Conservation (phyloP, 1,140 invertebrate species). For the Physella acuta region DNA sequence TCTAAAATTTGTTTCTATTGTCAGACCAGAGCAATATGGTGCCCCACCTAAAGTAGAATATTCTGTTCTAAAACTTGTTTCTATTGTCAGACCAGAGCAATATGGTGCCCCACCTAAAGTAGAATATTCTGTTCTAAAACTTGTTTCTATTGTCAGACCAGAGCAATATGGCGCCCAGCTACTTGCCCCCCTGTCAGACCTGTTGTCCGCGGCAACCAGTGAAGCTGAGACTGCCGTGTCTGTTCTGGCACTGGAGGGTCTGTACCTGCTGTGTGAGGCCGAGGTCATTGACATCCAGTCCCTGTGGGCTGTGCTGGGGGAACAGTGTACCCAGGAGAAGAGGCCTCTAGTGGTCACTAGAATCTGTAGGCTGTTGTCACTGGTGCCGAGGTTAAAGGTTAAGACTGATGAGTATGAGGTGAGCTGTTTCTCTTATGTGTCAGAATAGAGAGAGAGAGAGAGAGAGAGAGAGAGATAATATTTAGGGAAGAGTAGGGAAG, state of each 20-base stretch:
- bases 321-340: constrained; percentile 26
- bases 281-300: constrained; percentile 43
- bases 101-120: no score
- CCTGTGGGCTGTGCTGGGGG: constrained; percentile 33
- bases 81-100: no score
- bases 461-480: not conserved
- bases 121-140: not conserved
- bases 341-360: constrained; percentile 41
- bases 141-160: constrained; percentile 40
- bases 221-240: constrained; percentile 36
- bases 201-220: constrained; percentile 37
- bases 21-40: no score
- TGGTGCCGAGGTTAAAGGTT: constrained; percentile 45
- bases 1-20: no score
- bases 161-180: constrained; percentile 54
- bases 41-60: no score
- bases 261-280: constrained; percentile 48
- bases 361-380: constrained; percentile 50
- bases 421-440: not conserved
- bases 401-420: constrained; percentile 49
- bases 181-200: constrained; percentile 43
- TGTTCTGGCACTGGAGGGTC: constrained; percentile 47
- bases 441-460: not conserved
- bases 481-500: not conserved
- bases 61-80: no score